Conservation (phyloP, 2,888 invertebrate genomes). For the Abrostola tripartita region DNA sequence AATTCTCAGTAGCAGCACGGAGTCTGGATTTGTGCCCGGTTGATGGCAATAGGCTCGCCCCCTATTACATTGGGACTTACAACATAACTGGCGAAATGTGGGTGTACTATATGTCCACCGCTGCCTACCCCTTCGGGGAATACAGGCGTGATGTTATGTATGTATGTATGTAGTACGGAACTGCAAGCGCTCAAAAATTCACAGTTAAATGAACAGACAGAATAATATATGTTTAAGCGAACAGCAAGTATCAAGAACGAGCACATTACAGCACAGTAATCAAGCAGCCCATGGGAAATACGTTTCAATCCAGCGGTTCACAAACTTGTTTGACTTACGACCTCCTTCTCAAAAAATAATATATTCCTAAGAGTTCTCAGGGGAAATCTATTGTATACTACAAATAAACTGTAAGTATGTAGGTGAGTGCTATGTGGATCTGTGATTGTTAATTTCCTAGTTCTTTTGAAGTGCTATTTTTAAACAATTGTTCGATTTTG, state of each 20-base stretch:
- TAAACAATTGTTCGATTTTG: too few species aligned
- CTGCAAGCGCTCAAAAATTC: not conserved
- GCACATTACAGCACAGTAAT: constrained; percentile 39
- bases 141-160: too few species aligned
- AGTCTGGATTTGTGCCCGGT: too few species aligned
- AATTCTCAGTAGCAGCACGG: too few species aligned
- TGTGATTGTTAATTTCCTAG: constrained; percentile 41
- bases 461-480: constrained; percentile 5
- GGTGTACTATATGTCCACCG: too few species aligned
- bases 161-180: too few species aligned
- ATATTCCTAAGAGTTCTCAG: constrained; percentile 48
- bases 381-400: constrained; percentile 52
- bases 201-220: not conserved
- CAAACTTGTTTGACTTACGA: constrained; percentile 56
- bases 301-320: constrained; percentile 54
- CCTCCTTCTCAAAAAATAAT: constrained; percentile 52
- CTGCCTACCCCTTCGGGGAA: too few species aligned
- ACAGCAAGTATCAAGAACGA: constrained; percentile 25
- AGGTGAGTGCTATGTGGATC: constrained; percentile 18
- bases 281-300: constrained; percentile 67
- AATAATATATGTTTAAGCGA: constrained; percentile 4
- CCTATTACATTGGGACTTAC: too few species aligned
- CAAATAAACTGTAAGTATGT: constrained; percentile 43
- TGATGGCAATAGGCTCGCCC: too few species aligned
- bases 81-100: too few species aligned